phyloP scores from a whole-genome alignment of 1,140 invertebrate genomes.

The Drosophila sucinea region DNA sequence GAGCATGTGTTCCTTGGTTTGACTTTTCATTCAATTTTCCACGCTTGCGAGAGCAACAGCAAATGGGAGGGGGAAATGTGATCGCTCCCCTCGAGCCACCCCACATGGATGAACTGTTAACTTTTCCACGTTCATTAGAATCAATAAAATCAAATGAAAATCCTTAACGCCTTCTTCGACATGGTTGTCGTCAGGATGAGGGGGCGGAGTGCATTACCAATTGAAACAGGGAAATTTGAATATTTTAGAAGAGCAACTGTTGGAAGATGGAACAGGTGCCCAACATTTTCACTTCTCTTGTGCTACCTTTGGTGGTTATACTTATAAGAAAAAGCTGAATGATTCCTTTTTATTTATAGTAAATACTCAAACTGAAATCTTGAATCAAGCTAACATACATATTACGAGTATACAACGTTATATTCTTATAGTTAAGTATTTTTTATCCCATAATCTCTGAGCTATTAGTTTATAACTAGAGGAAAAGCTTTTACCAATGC shows the following conservation, averaged over 20 bases:
- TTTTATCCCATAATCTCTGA: too few relatives aligned
- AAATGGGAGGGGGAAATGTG: slow-evolving; percentile 21
- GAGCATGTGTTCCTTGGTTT: slow-evolving; percentile 74
- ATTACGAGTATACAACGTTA: too few relatives aligned
- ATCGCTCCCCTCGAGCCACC: slow-evolving; percentile 8
- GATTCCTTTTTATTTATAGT: too few relatives aligned
- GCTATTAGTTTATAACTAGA: too few relatives aligned
- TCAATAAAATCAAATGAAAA: slow-evolving; percentile 80
- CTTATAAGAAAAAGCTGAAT: too few relatives aligned
- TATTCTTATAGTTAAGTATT: too few relatives aligned
- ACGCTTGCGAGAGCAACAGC: slow-evolving; percentile 28
- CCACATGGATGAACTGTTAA: slow-evolving; percentile 64
- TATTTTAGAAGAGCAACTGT: slow-evolving; percentile 21
- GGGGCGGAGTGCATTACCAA: slow-evolving; percentile 40
- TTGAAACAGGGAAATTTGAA: slow-evolving; percentile 26
- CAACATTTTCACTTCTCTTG: too few relatives aligned
- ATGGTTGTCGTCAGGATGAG: slow-evolving; percentile 36
- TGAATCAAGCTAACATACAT: too few relatives aligned
- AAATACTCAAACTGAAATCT: too few relatives aligned
- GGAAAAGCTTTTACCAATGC: too few relatives aligned
- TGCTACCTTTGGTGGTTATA: too few relatives aligned
- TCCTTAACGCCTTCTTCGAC: slow-evolving; percentile 71
- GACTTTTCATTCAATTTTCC: slow-evolving; percentile 79
- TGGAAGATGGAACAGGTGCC: not conserved
- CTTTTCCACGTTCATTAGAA: slow-evolving; percentile 74